These are phyloP conservation scores for Camponotus floridanus DNA, from an alignment of 1,140 invertebrate species.

Conservation along the genomic window DNA sequence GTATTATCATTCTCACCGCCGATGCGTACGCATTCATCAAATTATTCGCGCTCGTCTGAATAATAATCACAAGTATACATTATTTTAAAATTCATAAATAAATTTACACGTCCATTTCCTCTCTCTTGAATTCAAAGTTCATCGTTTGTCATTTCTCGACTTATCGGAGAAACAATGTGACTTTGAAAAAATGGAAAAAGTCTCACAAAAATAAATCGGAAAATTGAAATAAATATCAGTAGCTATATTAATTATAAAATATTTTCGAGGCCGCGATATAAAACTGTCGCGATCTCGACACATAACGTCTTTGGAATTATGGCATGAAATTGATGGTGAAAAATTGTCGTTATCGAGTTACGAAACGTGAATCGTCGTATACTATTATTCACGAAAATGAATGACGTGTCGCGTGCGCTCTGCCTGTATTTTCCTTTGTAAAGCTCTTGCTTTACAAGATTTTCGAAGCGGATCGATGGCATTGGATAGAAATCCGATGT, in stretches of 20 bases:
- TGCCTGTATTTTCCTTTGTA: conserved; percentile 22
- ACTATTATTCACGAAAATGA: conserved; percentile 39
- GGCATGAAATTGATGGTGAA: background rate
- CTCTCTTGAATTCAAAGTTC: conserved; percentile 11
- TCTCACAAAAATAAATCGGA: background rate
- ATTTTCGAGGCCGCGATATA: background rate
- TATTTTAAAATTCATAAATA: conserved; percentile 4
- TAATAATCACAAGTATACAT: background rate
- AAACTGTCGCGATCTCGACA: background rate
- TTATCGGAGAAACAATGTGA: background rate
- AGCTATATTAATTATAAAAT: background rate
- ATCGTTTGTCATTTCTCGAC: background rate
- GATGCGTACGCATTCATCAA: background rate
- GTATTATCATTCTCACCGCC: background rate
- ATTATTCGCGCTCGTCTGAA: background rate
- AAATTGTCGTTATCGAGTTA: conserved; percentile 25
- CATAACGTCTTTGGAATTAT: background rate
- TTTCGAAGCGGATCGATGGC: conserved; percentile 31
- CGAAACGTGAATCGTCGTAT: background rate
- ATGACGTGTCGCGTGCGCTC: background rate
- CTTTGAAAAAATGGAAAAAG: background rate
- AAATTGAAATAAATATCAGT: background rate
- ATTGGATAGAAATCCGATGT: conserved; percentile 39
- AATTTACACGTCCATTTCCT: background rate
- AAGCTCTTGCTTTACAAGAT: conserved; percentile 16